A percentile compares a stretch with the other conserved stretches of the same genome.
phyloP scores from a whole-genome alignment of 2,113 vertebrate species.

The Stigmatopora nigra region DNA sequence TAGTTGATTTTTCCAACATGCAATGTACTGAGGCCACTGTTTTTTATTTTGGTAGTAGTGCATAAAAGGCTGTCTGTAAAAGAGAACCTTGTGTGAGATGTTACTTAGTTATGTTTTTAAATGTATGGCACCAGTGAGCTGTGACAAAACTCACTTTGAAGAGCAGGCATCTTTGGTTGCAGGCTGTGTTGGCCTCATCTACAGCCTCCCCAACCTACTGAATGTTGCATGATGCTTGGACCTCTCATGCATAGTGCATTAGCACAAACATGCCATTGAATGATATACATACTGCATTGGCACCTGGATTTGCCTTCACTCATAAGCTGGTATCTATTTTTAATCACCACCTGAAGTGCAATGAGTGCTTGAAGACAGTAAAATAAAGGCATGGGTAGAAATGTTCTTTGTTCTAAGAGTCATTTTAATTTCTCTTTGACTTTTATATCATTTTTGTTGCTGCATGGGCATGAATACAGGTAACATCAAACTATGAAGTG shows the following conservation, averaged over 20 bases:
- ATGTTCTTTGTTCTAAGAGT: not conserved
- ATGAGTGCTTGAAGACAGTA: slow-evolving; percentile 34
- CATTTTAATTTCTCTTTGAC: not conserved
- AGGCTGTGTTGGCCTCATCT: slow-evolving; percentile 66
- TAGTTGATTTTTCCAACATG: slow-evolving; percentile 15
- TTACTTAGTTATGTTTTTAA: slow-evolving; percentile 42
- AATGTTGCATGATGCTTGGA: slow-evolving; percentile 70
- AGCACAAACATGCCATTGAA: slow-evolving; percentile 69
- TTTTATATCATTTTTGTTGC: not conserved
- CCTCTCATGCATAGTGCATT: slow-evolving; percentile 75
- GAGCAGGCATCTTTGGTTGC: slow-evolving; percentile 52
- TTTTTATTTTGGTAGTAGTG: slow-evolving; percentile 34
- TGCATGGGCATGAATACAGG: too few species aligned
- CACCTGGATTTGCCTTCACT: slow-evolving; percentile 72
- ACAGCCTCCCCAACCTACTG: slow-evolving; percentile 59
- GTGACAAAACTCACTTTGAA: slow-evolving; percentile 35
- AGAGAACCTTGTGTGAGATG: slow-evolving; percentile 31
- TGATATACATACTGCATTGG: slow-evolving; percentile 60
- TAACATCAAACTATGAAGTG: too few species aligned
- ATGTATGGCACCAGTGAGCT: slow-evolving; percentile 42
- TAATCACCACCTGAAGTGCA: slow-evolving; percentile 65
- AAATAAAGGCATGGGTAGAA: not conserved
- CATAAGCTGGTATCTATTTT: slow-evolving; percentile 73
- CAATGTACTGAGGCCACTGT: slow-evolving; percentile 17
- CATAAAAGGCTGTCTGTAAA: slow-evolving; percentile 16